Conservation (phyloP, 1,140 invertebrate genomes). For the Bombyx mori region DNA sequence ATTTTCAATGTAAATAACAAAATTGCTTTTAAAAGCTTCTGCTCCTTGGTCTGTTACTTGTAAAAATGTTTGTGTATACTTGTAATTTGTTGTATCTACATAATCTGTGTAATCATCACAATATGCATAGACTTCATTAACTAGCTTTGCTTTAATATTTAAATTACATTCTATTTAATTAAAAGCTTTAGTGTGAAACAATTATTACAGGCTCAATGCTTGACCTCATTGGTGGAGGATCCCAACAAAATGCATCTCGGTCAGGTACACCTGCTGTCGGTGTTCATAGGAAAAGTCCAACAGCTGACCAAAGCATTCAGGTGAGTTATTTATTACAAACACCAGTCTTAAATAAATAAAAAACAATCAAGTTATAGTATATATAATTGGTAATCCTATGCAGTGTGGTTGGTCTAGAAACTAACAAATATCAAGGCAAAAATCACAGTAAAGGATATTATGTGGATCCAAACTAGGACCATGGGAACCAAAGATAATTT, state of each 20-base stretch:
- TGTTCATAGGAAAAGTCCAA: constrained; percentile 82
- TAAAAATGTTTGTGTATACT: not conserved
- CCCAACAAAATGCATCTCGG: constrained; percentile 71
- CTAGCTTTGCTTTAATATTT: not conserved
- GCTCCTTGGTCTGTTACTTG: constrained; percentile 64
- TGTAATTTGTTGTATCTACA: not conserved
- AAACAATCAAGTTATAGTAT: not conserved
- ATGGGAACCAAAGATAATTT: too few relatives aligned
- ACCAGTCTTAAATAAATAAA: not conserved
- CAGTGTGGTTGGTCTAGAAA: too few relatives aligned
- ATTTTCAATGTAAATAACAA: too few relatives aligned
- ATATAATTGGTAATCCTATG: too few relatives aligned
- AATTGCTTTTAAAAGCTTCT: too few relatives aligned
- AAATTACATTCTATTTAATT: too few relatives aligned
- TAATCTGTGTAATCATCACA: too few relatives aligned
- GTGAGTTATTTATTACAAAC: constrained; percentile 37
- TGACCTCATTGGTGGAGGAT: constrained; percentile 82
- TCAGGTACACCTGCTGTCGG: constrained; percentile 83
- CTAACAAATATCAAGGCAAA: too few relatives aligned
- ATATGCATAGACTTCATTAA: too few relatives aligned
- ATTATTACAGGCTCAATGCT: constrained; percentile 74
- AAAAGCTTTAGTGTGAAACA: not conserved
- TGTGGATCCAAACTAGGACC: too few relatives aligned
- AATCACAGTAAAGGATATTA: too few relatives aligned
- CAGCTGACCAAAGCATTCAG: constrained; percentile 87